Conservation (phyloP, 2,797 vertebrate genomes). For the Sternarchorhynchus goeldii region DNA sequence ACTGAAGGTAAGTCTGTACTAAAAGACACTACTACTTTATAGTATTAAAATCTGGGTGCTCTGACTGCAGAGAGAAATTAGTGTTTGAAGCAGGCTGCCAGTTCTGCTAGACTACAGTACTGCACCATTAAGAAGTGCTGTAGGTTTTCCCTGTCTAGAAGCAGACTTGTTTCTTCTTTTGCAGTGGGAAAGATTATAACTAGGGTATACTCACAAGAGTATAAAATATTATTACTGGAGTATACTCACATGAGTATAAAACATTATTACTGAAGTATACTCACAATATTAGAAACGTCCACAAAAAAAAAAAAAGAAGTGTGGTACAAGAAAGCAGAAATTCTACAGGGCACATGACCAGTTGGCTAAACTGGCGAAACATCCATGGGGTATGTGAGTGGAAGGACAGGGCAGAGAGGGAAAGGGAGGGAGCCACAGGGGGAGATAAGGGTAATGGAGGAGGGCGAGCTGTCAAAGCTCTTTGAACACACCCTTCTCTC, state of each 20-base stretch:
- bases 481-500: slow-evolving; percentile 23
- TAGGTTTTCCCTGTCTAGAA: not conserved
- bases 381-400: not conserved
- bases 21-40: slow-evolving; percentile 23
- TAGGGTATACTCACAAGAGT: not conserved
- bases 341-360: slow-evolving; percentile 1
- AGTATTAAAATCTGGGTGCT: slow-evolving; percentile 16
- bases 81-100: not conserved
- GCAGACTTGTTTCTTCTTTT: not conserved
- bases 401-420: not conserved
- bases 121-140: not conserved
- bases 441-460: not conserved
- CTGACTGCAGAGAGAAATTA: not conserved
- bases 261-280: not conserved
- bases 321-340: not conserved
- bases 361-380: not conserved
- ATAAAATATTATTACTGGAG: too few relatives aligned
- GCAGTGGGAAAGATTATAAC: not conserved
- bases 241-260: not conserved
- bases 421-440: too few relatives aligned
- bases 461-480: slow-evolving; percentile 16
- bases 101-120: not conserved
- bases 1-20: slow-evolving; percentile 24
- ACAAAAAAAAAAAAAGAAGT: not conserved
- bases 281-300: not conserved